These are phyloP conservation scores for Spongilla lacustris DNA, from an alignment of 37 sponge, comb jelly and placozoan genomes.

Conservation along the genomic window DNA sequence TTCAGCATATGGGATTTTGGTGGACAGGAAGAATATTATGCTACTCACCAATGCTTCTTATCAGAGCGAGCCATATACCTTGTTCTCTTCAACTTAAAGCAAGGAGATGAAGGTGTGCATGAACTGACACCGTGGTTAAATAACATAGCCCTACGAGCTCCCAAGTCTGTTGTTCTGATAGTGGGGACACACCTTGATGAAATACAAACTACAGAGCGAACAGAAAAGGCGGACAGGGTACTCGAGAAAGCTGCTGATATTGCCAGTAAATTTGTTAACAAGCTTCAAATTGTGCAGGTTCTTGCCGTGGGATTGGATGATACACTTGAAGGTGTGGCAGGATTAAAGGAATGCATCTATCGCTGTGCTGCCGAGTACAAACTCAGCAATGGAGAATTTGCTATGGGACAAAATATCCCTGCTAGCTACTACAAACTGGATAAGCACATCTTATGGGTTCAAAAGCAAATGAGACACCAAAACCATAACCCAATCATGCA, in stretches of 20 bases:
- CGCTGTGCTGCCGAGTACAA: constrained; percentile 71
- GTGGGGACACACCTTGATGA: constrained; percentile 88
- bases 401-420: constrained; percentile 88
- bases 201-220: constrained; percentile 53
- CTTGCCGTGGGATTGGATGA: constrained; percentile 61
- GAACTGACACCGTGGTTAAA: constrained; percentile 91
- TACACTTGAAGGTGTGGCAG: constrained; percentile 60
- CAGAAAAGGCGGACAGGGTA: constrained; percentile 14
- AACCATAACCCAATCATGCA: constrained; percentile 75
- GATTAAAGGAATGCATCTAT: constrained; percentile 83
- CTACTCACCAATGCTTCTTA: constrained; percentile 94
- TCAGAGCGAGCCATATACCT: constrained; percentile 90
- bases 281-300: constrained; percentile 68
- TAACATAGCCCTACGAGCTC: constrained; percentile 87
- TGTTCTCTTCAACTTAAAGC: constrained; percentile 78
- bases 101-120: constrained; percentile 69
- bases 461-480: constrained; percentile 56
- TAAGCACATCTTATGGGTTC: constrained; percentile 57
- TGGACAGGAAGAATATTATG: constrained; percentile 95
- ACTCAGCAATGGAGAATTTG: constrained; percentile 30
- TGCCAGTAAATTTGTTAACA: constrained; percentile 25
- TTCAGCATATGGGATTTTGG: constrained; percentile 98
- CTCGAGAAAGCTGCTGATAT: constrained; percentile 52
- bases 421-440: constrained; percentile 87
- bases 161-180: constrained; percentile 79